phyloP scores from a whole-genome alignment of 2,888 invertebrate species.

The Drosophila rellima region DNA sequence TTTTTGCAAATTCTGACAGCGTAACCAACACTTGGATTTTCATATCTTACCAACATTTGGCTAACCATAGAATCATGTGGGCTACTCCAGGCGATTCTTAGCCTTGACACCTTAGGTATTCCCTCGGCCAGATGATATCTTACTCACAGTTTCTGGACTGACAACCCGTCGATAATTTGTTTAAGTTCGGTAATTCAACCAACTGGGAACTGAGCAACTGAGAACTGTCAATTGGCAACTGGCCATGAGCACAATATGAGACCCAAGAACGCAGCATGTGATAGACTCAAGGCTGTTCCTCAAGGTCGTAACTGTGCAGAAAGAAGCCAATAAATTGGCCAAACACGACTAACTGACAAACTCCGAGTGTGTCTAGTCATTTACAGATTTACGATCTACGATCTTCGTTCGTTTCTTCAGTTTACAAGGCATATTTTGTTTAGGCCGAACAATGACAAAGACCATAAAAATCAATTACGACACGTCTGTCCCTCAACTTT shows the following conservation, averaged over 20 bases:
- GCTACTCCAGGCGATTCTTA: slow-evolving; percentile 20
- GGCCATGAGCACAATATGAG: slow-evolving; percentile 42
- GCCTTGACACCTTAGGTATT: slow-evolving; percentile 66
- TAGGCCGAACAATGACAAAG: slow-evolving; percentile 67
- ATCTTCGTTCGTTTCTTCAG: slow-evolving; percentile 33
- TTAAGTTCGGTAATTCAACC: slow-evolving; percentile 67
- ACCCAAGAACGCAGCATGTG: slow-evolving; percentile 46
- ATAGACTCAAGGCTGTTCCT: slow-evolving; percentile 53
- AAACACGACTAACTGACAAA: slow-evolving; percentile 43
- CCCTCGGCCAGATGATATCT: slow-evolving; percentile 64
- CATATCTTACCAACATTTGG: slow-evolving; percentile 40
- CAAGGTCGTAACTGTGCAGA: slow-evolving; percentile 69
- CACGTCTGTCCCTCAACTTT: slow-evolving; percentile 79
- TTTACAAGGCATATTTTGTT: slow-evolving; percentile 17
- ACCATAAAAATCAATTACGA: slow-evolving; percentile 82
- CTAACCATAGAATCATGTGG: slow-evolving; percentile 55
- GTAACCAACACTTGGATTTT: slow-evolving; percentile 44
- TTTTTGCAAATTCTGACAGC: slow-evolving; percentile 18
- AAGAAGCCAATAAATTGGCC: slow-evolving; percentile 66
- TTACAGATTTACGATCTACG: slow-evolving; percentile 71
- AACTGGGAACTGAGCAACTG: slow-evolving; percentile 24
- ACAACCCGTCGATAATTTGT: slow-evolving; percentile 72
- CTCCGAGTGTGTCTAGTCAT: slow-evolving; percentile 25
- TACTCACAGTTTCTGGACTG: slow-evolving; percentile 16
- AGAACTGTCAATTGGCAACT: slow-evolving; percentile 41